These are phyloP conservation scores for Scomber colias DNA, from an alignment of 2,113 vertebrate species.

Conservation along the genomic window DNA sequence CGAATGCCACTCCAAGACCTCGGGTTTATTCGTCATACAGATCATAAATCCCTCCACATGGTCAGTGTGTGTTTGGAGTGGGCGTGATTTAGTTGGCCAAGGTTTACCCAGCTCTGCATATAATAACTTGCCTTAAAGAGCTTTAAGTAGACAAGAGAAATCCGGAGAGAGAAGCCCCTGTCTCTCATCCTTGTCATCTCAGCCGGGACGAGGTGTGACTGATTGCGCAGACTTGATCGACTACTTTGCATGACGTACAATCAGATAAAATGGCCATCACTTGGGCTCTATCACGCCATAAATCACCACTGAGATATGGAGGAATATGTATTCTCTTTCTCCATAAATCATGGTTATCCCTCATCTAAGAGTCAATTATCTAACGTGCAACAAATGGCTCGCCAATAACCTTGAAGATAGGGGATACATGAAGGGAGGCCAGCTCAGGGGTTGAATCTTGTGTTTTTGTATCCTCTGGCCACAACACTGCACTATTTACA, in stretches of 20 bases:
- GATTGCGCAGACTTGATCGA: slow-evolving; percentile 78
- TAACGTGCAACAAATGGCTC: slow-evolving; percentile 76
- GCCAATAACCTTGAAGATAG: slow-evolving; percentile 79
- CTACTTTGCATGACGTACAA: slow-evolving; percentile 84
- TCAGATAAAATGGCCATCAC: slow-evolving; percentile 83
- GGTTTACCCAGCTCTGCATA: slow-evolving; percentile 61
- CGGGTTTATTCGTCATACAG: slow-evolving; percentile 46
- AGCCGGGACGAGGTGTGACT: slow-evolving; percentile 67
- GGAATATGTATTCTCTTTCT: slow-evolving; percentile 81
- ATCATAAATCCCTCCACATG: slow-evolving; percentile 58
- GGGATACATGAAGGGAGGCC: slow-evolving; percentile 41
- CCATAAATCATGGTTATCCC: slow-evolving; percentile 83
- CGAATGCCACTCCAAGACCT: slow-evolving; percentile 45
- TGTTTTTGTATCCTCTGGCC: slow-evolving; percentile 26
- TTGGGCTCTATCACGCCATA: slow-evolving; percentile 74
- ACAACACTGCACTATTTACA: slow-evolving; percentile 40
- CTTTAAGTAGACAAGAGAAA: slow-evolving; percentile 57
- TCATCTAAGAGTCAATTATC: slow-evolving; percentile 84
- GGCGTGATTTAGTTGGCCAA: slow-evolving; percentile 65
- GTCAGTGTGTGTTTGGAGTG: slow-evolving; percentile 27
- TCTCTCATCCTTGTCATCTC: slow-evolving; percentile 63
- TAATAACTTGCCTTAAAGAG: slow-evolving; percentile 66
- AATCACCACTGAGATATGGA: slow-evolving; percentile 81
- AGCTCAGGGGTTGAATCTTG: slow-evolving; percentile 7
- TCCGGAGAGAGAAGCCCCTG: slow-evolving; percentile 46